phyloP scores from a whole-genome alignment of 2,113 vertebrate species.

The Prolemur simus region DNA sequence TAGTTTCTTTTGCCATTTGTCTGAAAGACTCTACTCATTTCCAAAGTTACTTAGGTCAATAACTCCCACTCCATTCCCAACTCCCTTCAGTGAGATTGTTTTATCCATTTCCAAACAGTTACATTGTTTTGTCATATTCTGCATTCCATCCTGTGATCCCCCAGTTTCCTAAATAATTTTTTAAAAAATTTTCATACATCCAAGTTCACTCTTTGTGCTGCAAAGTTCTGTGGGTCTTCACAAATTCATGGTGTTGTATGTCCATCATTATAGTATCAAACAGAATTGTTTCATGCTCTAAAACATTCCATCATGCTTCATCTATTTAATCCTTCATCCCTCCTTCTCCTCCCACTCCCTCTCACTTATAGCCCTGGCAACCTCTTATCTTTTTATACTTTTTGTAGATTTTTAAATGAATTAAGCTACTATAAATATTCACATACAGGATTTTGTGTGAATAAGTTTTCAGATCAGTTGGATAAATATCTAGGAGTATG shows the following conservation, averaged over 20 bases:
- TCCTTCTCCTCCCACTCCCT: not conserved
- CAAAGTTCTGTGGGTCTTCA: not conserved
- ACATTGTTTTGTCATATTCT: not conserved
- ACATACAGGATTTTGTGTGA: not conserved
- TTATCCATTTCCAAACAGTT: not conserved
- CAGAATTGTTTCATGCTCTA: not conserved
- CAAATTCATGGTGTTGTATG: not conserved
- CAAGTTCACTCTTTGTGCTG: not conserved
- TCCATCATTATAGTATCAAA: not conserved
- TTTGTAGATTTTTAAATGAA: not conserved
- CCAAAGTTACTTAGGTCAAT: not conserved
- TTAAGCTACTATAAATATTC: not conserved
- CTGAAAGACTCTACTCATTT: not conserved
- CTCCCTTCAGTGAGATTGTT: not conserved
- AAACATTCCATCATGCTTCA: not conserved
- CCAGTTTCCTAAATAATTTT: not conserved
- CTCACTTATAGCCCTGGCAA: not conserved
- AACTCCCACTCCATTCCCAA: too few species aligned
- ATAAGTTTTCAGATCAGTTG: not conserved
- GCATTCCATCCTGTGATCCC: not conserved
- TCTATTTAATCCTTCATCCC: not conserved
- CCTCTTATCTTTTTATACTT: not conserved
- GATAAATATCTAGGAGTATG: not conserved
- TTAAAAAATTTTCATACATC: not conserved
- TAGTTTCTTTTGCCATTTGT: not conserved